Evolutionary conservation across 2,888 invertebrate genomes (phyloP), one percentile per base, ranked within the genome.

Genomic region (Lepidonotus clava): DNA sequence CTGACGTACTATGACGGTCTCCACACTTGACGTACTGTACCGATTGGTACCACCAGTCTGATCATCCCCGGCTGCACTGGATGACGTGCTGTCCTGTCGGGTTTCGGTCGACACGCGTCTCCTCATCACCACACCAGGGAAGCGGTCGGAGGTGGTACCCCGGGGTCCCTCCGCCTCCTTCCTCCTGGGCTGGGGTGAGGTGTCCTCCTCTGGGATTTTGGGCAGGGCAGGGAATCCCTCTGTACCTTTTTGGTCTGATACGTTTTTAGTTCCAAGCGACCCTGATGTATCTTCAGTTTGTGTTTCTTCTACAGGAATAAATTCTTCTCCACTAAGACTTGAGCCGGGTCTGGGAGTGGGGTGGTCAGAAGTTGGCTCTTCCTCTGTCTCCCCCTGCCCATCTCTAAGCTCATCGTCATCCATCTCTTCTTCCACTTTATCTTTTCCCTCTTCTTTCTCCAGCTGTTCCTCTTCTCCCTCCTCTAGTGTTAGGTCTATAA

Each of bases 1-100:
- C 34, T 32, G 71, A 34, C 80, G 80, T 8, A 80, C 41, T 2
- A 80, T 80, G 1, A 80, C 80, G 2, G 80, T 80, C 80, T 80
- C 80, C 32, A 51, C 32, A 46, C 80, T 80, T 6, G 80, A 80
- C 28, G 21, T 51, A 28, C 80, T 80, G 80, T 51, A 41, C 32
- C 80, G 41, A 46, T 46, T 51, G 18, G n/a, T 76, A 24, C 32
- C 21, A n/a, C 5, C 56, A 14, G 71, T 36, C n/a, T n/a, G n/a
- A 32, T 80, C 51, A 11, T 80, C 80, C 0, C 46, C 41, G 4
- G 34, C 41, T 21, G 46, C 28, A 5, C 24, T n/a, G 2, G 80
- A 41, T 6, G 8, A 24, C 5, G 5, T 28, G 18, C 46, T 28
- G 21, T 80, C 46, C 18, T 46, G 41, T 14, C 24, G 11, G 28